Conservation (phyloP, 1,140 invertebrate genomes). For the Danaus plexippus region DNA sequence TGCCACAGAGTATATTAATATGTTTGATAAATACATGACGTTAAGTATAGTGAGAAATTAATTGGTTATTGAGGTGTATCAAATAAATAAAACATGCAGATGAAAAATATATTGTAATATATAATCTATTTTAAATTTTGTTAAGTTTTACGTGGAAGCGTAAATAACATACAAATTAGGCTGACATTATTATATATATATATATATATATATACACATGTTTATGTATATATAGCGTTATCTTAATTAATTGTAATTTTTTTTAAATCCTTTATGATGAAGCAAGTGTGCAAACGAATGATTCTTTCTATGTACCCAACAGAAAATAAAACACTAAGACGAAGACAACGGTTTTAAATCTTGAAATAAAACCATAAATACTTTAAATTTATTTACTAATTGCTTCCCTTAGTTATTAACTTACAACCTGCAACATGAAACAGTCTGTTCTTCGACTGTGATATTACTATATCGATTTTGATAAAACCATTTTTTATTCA, state of each 20-base stretch:
- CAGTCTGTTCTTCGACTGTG: too few relatives aligned
- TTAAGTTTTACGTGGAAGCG: neutral
- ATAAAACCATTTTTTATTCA: neutral
- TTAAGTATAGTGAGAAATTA: slow-evolving; percentile 2
- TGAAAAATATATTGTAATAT: too few relatives aligned
- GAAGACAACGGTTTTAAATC: slow-evolving; percentile 4
- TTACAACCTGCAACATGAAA: too few relatives aligned
- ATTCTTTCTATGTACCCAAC: slow-evolving; percentile 32
- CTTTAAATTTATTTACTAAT: too few relatives aligned
- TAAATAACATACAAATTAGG: slow-evolving; percentile 9
- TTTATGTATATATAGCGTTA: too few relatives aligned
- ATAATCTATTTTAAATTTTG: neutral
- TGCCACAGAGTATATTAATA: slow-evolving; percentile 30
- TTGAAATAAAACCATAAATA: too few relatives aligned
- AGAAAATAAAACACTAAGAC: slow-evolving; percentile 26
- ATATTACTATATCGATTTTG: neutral
- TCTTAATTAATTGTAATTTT: too few relatives aligned
- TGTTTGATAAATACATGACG: slow-evolving; percentile 27
- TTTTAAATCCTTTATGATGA: slow-evolving; percentile 15
- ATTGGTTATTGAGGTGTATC: neutral
- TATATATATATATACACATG: too few relatives aligned
- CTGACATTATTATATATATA: too few relatives aligned
- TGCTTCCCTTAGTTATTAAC: too few relatives aligned
- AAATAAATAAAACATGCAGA: too few relatives aligned
- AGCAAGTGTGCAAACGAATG: slow-evolving; percentile 25